Evolutionary conservation across 2,797 vertebrate species (phyloP).

Genomic region (Tamandua tetradactyla): DNA sequence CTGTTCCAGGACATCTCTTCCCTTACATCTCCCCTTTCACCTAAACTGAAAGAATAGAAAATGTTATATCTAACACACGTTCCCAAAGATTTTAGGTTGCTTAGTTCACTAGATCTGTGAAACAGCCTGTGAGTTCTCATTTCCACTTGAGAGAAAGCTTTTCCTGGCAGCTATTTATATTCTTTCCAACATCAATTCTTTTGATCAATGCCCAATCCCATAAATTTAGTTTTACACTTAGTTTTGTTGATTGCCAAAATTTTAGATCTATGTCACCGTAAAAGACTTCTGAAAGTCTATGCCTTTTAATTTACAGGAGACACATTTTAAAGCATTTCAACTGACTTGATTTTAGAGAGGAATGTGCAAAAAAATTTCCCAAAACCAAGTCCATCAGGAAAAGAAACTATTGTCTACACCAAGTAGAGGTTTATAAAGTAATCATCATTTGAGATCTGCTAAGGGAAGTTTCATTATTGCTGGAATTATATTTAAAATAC

Average conservation of each 20-base stretch:
- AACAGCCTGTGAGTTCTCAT: background rate
- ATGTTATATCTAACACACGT: background rate
- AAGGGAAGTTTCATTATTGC: background rate
- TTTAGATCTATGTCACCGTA: slow-evolving; percentile 38
- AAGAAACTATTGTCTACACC: background rate
- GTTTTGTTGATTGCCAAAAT: background rate
- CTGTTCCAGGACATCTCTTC: background rate
- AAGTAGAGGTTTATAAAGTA: background rate
- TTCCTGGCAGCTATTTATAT: background rate
- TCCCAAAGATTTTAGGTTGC: background rate
- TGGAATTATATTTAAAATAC: background rate
- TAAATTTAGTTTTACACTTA: background rate
- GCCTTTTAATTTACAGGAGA: slow-evolving; percentile 34
- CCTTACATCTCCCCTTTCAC: background rate
- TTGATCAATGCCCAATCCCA: background rate
- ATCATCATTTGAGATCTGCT: background rate
- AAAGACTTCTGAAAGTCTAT: background rate
- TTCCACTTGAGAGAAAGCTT: background rate
- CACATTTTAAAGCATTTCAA: slow-evolving; percentile 12
- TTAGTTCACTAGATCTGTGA: background rate
- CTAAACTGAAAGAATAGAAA: background rate
- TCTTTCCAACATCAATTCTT: background rate
- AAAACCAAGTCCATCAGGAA: background rate
- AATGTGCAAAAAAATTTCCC: background rate
- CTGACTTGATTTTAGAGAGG: background rate